Percentiles rank a stretch among this genome's conserved stretches.
Conservation (phyloP, 2,113 vertebrate species). For the Colistium nudipinnis region DNA sequence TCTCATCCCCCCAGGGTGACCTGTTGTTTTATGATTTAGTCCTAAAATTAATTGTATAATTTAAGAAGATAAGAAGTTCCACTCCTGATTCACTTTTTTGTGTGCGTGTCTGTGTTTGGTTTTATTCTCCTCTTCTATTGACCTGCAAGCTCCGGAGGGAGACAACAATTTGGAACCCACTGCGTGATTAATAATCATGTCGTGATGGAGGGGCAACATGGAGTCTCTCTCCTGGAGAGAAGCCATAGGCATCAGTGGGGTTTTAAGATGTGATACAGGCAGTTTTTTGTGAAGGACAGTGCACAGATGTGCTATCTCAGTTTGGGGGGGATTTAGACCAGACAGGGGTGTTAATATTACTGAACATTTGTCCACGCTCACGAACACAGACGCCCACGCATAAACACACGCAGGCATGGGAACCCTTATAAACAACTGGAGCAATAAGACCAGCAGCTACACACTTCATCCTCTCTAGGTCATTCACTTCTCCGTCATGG, state of each 20-base stretch:
- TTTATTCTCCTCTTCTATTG: constrained; percentile 56
- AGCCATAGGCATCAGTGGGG: constrained; percentile 37
- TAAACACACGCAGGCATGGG: constrained; percentile 24
- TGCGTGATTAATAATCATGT: constrained; percentile 66
- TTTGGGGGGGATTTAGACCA: constrained; percentile 60
- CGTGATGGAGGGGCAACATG: constrained; percentile 32
- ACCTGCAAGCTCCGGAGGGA: constrained; percentile 55
- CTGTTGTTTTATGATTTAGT: constrained; percentile 62
- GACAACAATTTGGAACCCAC: constrained; percentile 25
- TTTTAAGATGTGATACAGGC: constrained; percentile 41
- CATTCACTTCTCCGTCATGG: constrained; percentile 57
- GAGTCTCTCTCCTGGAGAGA: constrained; percentile 38
- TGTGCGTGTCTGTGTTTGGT: constrained; percentile 45
- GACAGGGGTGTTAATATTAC: constrained; percentile 59
- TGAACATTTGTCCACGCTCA: constrained; percentile 46
- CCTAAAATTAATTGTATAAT: constrained; percentile 53
- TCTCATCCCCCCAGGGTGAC: constrained; percentile 28
- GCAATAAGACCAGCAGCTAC: constrained; percentile 42
- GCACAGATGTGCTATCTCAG: constrained; percentile 40
- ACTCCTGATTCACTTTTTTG: constrained; percentile 22
- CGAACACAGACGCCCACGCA: constrained; percentile 15
- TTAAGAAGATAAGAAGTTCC: constrained; percentile 43
- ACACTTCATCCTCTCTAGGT: constrained; percentile 52
- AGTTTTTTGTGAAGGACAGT: constrained; percentile 18
- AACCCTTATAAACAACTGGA: constrained; percentile 65